Evolutionary conservation across 2,797 vertebrate species (phyloP).

Genomic region (Enteromius unitaeniatus): DNA sequence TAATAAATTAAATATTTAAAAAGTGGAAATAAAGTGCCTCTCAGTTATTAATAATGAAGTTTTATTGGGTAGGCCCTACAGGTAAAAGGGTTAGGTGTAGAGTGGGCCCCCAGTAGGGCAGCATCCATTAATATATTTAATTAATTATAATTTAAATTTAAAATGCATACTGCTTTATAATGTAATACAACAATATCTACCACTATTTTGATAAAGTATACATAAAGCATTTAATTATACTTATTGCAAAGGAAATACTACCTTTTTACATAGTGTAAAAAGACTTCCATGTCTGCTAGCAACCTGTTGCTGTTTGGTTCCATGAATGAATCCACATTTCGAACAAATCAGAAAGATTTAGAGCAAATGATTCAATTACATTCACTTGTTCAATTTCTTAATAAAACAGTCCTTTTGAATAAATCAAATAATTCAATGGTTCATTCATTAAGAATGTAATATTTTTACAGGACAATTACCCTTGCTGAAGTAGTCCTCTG

Average conservation of each 20-base stretch:
- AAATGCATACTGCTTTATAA: neutral
- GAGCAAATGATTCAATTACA: neutral
- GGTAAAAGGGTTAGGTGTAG: neutral
- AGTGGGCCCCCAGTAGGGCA: too few species aligned
- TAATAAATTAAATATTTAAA: too few species aligned
- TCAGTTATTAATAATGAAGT: neutral
- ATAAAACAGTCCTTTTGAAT: neutral
- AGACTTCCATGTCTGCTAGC: neutral
- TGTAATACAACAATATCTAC: neutral
- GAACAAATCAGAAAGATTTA: neutral
- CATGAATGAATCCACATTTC: neutral
- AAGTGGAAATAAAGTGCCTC: neutral
- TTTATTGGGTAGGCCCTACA: neutral
- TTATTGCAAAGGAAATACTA: neutral
- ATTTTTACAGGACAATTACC: conserved; percentile 73
- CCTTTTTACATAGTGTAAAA: neutral
- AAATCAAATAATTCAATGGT: neutral
- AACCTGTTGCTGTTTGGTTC: neutral
- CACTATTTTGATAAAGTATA: neutral
- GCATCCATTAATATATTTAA: neutral
- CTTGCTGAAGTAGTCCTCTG: conserved; percentile 90
- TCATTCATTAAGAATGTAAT: neutral
- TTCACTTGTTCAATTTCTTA: neutral
- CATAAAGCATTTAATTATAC: neutral
- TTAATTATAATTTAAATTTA: neutral